Evolutionary conservation across 2,888 invertebrate genomes (phyloP), one percentile per base, ranked within the genome.

Genomic region (Hypselothyrea guttata): DNA sequence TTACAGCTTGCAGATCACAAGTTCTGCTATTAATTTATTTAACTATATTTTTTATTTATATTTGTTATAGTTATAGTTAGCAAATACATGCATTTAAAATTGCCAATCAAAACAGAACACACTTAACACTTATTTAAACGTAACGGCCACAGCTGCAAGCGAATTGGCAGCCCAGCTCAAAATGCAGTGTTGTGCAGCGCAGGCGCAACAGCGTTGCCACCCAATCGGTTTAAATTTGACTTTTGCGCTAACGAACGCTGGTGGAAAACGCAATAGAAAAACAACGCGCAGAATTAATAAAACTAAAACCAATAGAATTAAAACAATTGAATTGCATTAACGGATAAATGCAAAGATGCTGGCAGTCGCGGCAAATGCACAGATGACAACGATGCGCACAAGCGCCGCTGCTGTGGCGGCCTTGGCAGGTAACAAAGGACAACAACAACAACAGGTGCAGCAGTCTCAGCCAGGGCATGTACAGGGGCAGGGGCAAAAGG

Each of bases 161-260:
- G n/a, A n/a, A n/a, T n/a, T n/a, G n/a, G n/a, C n/a, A n/a, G n/a
- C n/a, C n/a, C n/a, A n/a, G n/a, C n/a, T n/a, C n/a, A n/a, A n/a
- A n/a, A 22, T 57, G 27, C 22, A 55, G 48, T 53, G 61, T 18
- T 56, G 40, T 4, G 2, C 35, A 37, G 48, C 59, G 62, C 71
- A 47, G 8, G 61, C 60, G 63, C 64, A 58, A 47, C 38, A 37
- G 60, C 56, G 82, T 68, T 82, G 76, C 83, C 76, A 66, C 18
- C 40, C 28, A 53, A 41, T 55, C 33, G 45, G 12, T 57, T 59
- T 13, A 54, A 69, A 79, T 78, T 78, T 81, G 57, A 78, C 58
- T 81, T 84, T 78, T 81, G 77, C 81, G 84, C 74, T 78, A 78
- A 77, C 77, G 84, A 70, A 70, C 68, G 52, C 31, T 31, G 70